Evolutionary conservation across 2,797 vertebrate species (phyloP).

Genomic region (Otus scops): DNA sequence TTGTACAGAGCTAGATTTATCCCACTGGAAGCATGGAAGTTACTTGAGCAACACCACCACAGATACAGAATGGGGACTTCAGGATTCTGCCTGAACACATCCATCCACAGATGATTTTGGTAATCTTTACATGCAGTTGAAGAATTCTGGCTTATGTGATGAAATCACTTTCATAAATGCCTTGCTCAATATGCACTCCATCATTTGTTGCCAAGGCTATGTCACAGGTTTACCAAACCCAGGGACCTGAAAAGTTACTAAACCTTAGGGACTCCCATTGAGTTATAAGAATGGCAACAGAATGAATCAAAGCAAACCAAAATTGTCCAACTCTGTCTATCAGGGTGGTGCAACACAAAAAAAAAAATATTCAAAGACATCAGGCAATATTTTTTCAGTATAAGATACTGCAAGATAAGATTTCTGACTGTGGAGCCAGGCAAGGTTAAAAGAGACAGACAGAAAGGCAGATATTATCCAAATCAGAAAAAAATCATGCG

Average conservation of each 20-base stretch:
- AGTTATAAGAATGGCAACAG: background rate
- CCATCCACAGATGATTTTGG: background rate
- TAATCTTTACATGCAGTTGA: background rate
- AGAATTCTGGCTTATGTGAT: background rate
- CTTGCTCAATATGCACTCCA: background rate
- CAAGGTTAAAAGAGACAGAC: background rate
- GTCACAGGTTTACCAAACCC: background rate
- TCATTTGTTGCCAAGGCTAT: background rate
- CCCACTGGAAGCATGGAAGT: background rate
- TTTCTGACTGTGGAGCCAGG: background rate
- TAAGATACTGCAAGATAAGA: background rate
- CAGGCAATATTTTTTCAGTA: background rate
- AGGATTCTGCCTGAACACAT: background rate
- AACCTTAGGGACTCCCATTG: background rate
- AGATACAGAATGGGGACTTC: rapidly evolving
- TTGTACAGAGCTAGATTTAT: background rate
- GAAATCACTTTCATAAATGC: background rate
- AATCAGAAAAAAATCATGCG: background rate
- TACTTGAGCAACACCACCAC: background rate
- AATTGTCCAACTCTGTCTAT: background rate
- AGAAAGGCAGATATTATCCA: background rate
- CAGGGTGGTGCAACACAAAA: background rate
- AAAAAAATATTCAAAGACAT: background rate
- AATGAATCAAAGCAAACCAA: background rate
- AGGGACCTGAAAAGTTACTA: background rate